phyloP scores from a whole-genome alignment of 1,140 invertebrate genomes.

The Temnothorax longispinosus region DNA sequence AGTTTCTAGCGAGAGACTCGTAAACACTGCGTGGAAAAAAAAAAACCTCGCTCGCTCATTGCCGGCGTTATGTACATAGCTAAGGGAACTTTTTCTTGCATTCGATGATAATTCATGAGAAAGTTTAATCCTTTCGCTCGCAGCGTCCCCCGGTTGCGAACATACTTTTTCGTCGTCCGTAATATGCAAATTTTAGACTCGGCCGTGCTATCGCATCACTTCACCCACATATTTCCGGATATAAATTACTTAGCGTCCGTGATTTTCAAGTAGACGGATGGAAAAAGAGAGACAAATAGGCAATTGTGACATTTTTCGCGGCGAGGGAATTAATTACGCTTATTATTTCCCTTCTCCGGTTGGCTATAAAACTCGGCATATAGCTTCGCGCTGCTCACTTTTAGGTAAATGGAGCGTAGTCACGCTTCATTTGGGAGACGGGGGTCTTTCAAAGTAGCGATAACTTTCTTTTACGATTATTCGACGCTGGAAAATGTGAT shows the following conservation, averaged over 20 bases:
- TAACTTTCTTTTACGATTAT: slow-evolving; percentile 39
- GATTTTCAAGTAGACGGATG: slow-evolving; percentile 12
- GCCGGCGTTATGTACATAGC: neutral
- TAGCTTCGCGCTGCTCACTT: neutral
- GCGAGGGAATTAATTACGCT: neutral
- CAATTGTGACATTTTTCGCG: neutral
- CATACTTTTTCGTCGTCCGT: slow-evolving; percentile 12
- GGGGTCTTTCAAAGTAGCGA: neutral
- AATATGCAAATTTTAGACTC: slow-evolving; percentile 36
- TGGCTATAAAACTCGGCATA: neutral
- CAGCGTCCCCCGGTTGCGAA: neutral
- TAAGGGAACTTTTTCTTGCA: slow-evolving; percentile 27
- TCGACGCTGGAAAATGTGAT: neutral
- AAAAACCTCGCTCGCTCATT: slow-evolving; percentile 3
- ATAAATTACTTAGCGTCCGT: slow-evolving; percentile 29
- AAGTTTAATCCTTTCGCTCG: slow-evolving; percentile 44
- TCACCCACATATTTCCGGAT: slow-evolving; percentile 32
- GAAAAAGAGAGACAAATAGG: neutral
- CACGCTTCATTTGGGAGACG: neutral
- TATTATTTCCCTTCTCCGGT: slow-evolving; percentile 9
- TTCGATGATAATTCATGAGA: slow-evolving; percentile 42
- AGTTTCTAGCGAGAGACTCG: slow-evolving; percentile 14
- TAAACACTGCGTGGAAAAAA: slow-evolving; percentile 28
- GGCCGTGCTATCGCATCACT: neutral
- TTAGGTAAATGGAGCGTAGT: neutral